Conservation (phyloP, 2,888 invertebrate species). For the Galeruca laticollis region DNA sequence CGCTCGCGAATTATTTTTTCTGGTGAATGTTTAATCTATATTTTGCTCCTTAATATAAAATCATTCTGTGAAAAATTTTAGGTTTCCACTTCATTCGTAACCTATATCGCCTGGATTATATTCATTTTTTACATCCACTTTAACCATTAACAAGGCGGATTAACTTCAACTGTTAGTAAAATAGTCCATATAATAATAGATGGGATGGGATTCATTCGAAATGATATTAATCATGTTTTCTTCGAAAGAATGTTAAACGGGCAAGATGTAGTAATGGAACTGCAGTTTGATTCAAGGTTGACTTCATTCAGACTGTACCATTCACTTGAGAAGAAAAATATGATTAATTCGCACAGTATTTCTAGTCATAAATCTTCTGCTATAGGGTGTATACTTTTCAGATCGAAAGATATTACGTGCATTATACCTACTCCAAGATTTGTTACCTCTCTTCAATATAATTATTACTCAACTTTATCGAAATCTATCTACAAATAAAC, state of each 20-base stretch:
- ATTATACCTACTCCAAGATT: too few species aligned
- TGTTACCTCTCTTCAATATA: too few species aligned
- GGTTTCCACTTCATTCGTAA: not conserved
- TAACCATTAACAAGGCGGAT: not conserved
- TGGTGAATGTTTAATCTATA: too few species aligned
- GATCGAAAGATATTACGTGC: not conserved
- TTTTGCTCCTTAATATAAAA: too few species aligned
- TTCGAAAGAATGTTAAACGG: constrained; percentile 26
- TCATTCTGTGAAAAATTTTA: not conserved
- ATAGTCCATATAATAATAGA: constrained; percentile 5
- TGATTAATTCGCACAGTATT: constrained; percentile 2
- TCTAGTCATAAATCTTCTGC: not conserved
- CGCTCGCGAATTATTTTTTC: too few species aligned
- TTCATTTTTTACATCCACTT: not conserved
- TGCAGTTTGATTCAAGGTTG: constrained; percentile 23
- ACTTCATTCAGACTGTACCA: constrained; percentile 23
- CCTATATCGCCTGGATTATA: not conserved
- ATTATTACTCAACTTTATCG: too few species aligned
- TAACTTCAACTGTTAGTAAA: not conserved
- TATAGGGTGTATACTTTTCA: not conserved
- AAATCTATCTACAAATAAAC: too few species aligned
- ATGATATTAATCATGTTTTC: constrained; percentile 20
- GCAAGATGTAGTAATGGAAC: constrained; percentile 14
- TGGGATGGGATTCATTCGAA: constrained; percentile 13
- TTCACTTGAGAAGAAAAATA: constrained; percentile 20